These are phyloP conservation scores for Calephelis perditalis DNA, from an alignment of 2,888 invertebrate species.

Conservation along the genomic window DNA sequence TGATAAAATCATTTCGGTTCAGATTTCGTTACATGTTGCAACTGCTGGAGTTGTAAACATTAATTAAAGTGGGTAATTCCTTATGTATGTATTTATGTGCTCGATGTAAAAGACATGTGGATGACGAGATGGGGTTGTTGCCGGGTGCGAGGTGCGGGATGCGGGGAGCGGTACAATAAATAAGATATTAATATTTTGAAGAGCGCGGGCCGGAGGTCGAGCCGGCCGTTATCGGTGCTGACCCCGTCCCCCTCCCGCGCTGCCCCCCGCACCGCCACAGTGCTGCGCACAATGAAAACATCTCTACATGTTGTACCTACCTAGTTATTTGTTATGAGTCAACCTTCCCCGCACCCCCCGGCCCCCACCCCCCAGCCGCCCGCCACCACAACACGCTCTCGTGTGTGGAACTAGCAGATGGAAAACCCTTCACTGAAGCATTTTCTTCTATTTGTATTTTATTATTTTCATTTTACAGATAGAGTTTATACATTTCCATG, in stretches of 20 bases:
- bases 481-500: too few species aligned
- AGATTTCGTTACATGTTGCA: too few species aligned
- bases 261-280: slow-evolving; percentile 15
- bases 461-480: too few species aligned
- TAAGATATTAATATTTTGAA: slow-evolving; percentile 39
- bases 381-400: slow-evolving; percentile 6
- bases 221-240: slow-evolving; percentile 29
- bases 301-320: background rate
- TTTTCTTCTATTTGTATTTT: too few species aligned
- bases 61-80: too few species aligned
- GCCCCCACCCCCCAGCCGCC: slow-evolving; percentile 20
- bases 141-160: slow-evolving; percentile 5
- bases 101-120: too few species aligned
- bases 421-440: background rate
- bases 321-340: slow-evolving; percentile 1
- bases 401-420: background rate
- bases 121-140: slow-evolving; percentile 6
- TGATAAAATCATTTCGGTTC: too few species aligned
- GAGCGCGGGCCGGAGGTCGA: slow-evolving; percentile 38
- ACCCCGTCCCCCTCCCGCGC: slow-evolving; percentile 20
- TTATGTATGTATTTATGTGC: too few species aligned
- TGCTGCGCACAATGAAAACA: slow-evolving; percentile 10
- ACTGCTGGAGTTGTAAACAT: too few species aligned
- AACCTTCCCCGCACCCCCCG: background rate
- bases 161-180: slow-evolving; percentile 32